Base-by-base conservation (phyloP, 2,888 invertebrate species). In the Labia minor region DNA sequence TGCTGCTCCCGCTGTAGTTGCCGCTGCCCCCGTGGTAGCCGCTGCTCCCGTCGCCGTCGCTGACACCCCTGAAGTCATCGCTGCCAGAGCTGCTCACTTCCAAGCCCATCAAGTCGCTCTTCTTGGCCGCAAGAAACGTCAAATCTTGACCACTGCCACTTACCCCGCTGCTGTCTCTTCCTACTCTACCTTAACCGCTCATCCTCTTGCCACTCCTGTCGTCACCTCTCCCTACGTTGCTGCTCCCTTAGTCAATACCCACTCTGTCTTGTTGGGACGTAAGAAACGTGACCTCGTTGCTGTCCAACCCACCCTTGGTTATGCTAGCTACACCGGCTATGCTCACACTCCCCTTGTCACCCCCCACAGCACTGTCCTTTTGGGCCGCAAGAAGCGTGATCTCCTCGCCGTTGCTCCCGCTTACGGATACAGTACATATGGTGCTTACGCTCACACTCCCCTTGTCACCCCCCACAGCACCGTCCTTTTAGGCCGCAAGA, bases 321-420 rank as follows among this genome's bases (percentile, higher is more conserved):
- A 64, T 82, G 82, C n/a, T 82, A 68, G 69, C 16, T 77, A 73
- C 49, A 49, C 49, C 49, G 49, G 49, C 4, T 49, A 49, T 49
- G 4, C 49, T 62, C 76, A 76, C 19, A 74, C 75, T 72, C 69
- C 66, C 67, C 37, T 69, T 18, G 69, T 71, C 62, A n/a, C n/a
- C n/a, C n/a, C n/a, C n/a, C n/a, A n/a, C n/a, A 67, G 67, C 26
- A 80, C 80, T 71, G 33, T 33, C 6, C 11, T 33, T 11, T 6
- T 33, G 11, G 33, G 33, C 81, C 80, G 67, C 71, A 81, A 1
- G 80, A 37, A 20, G 21, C 62, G 61, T 26, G 14, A 20, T 49
- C 37, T 65, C 62, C 37, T 18, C 26, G 21, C 64, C 67, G 33
- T 33, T 6, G 11, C 6, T 11, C 33, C 33, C 11, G 33, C 33